These are phyloP conservation scores for Platycercus adscitus DNA, from an alignment of 2,113 vertebrate species.

Conservation along the genomic window DNA sequence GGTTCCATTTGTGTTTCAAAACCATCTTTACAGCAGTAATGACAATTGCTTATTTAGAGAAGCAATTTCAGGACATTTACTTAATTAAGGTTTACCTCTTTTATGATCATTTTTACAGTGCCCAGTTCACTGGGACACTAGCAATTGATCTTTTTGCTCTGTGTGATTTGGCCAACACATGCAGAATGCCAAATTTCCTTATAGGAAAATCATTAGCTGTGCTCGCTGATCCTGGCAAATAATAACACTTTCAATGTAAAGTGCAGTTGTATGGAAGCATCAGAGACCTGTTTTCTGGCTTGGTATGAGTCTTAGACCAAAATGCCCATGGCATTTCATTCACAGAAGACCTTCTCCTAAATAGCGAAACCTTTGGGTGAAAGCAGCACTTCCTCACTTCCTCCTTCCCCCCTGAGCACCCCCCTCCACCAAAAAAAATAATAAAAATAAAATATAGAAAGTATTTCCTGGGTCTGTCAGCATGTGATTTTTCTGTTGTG, in stretches of 20 bases:
- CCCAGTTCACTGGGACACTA: background rate
- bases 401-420: fast-evolving
- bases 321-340: background rate
- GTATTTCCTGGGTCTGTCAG: background rate
- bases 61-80: background rate
- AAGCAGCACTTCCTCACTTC: background rate
- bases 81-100: background rate
- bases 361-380: background rate
- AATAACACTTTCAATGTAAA: background rate
- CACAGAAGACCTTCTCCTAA: background rate
- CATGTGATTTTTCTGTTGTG: background rate
- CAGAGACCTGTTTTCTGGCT: background rate
- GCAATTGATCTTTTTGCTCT: background rate
- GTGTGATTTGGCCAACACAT: background rate
- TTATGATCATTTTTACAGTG: background rate
- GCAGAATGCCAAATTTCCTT: background rate
- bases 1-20: background rate
- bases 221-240: background rate
- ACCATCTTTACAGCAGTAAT: background rate
- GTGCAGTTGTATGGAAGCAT: background rate
- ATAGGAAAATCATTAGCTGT: background rate
- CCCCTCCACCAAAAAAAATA: background rate
- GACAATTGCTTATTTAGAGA: background rate
- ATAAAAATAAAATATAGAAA: background rate
- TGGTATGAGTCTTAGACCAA: background rate